A percentile compares a stretch with the other conserved stretches of the same genome.
Evolutionary conservation across 2,797 vertebrate species (phyloP).

Genomic region (Sebastolobus altivelis): DNA sequence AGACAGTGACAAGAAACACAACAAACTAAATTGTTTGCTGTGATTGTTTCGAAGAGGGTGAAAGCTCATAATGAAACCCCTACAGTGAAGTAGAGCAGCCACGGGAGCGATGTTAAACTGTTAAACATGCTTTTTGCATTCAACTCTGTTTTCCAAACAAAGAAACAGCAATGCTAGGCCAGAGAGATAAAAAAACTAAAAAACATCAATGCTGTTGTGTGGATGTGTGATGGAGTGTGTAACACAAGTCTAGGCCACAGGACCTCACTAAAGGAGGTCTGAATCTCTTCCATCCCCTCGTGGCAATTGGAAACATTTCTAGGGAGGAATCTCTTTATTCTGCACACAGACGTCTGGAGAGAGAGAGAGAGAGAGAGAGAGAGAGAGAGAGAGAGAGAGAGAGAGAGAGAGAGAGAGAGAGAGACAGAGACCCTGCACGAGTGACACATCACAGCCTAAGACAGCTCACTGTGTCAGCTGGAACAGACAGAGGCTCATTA

Average conservation of each 20-base stretch:
- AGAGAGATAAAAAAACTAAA: constrained; percentile 6
- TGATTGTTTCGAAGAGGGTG: constrained; percentile 18
- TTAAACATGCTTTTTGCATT: constrained; percentile 28
- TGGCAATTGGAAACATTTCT: constrained; percentile 52
- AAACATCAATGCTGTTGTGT: constrained; percentile 16
- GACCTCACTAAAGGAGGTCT: constrained; percentile 47
- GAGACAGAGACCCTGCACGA: constrained; percentile 35
- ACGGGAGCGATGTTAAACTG: constrained; percentile 34
- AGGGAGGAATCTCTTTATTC: constrained; percentile 59
- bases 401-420: neutral
- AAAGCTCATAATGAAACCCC: constrained; percentile 31
- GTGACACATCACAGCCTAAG: constrained; percentile 78
- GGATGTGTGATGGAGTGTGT: constrained; percentile 34
- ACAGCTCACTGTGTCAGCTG: constrained; percentile 74
- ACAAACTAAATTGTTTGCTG: constrained; percentile 23
- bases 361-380: neutral
- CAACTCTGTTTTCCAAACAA: constrained; percentile 15
- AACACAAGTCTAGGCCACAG: constrained; percentile 27
- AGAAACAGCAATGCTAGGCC: neutral
- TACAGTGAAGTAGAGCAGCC: neutral
- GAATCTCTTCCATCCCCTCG: constrained; percentile 46
- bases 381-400: neutral
- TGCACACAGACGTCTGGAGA: constrained; percentile 40
- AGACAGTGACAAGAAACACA: constrained; percentile 9
- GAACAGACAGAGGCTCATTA: constrained; percentile 82